Evolutionary conservation across 2,113 vertebrate species (phyloP).

Genomic region (Muscicapa adusta): DNA sequence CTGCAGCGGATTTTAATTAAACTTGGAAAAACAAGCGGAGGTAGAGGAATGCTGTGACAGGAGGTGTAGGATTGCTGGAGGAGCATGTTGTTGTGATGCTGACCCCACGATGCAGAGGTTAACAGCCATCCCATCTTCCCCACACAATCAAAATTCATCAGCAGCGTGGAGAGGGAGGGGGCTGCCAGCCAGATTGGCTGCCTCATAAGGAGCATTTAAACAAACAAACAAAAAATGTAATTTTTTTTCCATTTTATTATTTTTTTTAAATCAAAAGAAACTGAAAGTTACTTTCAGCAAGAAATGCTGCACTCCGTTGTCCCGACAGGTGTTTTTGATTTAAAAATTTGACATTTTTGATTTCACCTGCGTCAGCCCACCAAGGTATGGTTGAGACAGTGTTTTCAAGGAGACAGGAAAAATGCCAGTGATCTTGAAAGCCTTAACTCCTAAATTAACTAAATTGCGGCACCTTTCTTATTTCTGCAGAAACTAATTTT

Average conservation of each 20-base stretch:
- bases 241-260: not conserved
- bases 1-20: constrained; percentile 16
- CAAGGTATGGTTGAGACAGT: not conserved
- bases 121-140: not conserved
- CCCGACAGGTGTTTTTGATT: not conserved
- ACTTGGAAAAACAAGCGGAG: constrained; percentile 38
- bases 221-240: not conserved
- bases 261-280: not conserved
- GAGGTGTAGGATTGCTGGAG: constrained; percentile 13
- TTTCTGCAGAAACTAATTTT: not conserved
- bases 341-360: not conserved
- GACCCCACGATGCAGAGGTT: not conserved
- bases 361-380: not conserved
- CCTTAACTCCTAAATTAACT: not conserved
- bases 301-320: fast-evolving
- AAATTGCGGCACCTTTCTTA: not conserved
- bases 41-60: constrained; percentile 28
- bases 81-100: constrained; percentile 8
- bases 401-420: not conserved
- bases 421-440: not conserved
- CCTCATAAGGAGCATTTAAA: not conserved
- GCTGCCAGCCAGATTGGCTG: not conserved
- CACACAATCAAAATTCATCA: not conserved
- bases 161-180: not conserved
- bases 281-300: not conserved